A percentile compares a stretch with the other conserved stretches of the same genome.
These are phyloP conservation scores for Condylostylus longicornis DNA, from an alignment of 1,140 invertebrate genomes.

Conservation along the genomic window DNA sequence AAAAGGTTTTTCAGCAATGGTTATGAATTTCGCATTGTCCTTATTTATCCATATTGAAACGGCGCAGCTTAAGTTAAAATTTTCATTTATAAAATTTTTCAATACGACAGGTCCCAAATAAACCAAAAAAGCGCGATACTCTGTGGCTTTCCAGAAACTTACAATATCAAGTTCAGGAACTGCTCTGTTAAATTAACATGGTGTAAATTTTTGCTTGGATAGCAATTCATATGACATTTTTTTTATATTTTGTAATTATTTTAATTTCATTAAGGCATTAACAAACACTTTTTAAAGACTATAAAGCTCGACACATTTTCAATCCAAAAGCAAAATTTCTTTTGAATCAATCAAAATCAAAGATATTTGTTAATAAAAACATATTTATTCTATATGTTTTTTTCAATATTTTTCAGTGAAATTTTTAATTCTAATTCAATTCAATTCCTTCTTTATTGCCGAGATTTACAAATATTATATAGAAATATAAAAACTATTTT, in stretches of 20 bases:
- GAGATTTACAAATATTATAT: no score
- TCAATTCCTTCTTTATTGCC: no score
- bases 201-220: not conserved
- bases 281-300: no score
- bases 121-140: constrained; percentile 33
- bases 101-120: constrained; percentile 32
- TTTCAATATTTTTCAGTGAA: no score
- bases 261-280: no score
- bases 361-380: no score
- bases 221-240: not conserved
- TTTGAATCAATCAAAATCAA: no score
- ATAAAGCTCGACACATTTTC: no score
- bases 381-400: no score
- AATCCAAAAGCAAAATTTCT: no score
- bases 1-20: constrained; percentile 10
- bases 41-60: constrained; percentile 20
- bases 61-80: constrained; percentile 22
- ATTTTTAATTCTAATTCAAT: no score
- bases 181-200: not conserved
- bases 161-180: not conserved
- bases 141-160: constrained; percentile 33
- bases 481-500: no score
- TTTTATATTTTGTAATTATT: not conserved
- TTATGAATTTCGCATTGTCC: constrained; percentile 5
- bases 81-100: constrained; percentile 16